A percentile compares a stretch with the other conserved stretches of the same genome.
Evolutionary conservation across 2,888 invertebrate genomes (phyloP).

Genomic region (Pterobdella sp.): DNA sequence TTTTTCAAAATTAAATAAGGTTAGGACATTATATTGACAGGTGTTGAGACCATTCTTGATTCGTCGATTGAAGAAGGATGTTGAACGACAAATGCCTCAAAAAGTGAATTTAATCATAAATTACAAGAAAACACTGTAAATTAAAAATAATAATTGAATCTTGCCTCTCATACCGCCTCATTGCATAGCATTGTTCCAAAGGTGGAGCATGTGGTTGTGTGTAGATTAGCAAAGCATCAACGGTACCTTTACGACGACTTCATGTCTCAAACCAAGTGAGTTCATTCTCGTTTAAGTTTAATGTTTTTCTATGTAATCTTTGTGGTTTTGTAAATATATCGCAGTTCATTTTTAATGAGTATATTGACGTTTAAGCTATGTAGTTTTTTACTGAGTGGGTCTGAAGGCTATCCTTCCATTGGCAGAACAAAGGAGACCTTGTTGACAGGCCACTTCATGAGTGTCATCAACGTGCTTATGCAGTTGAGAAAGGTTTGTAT

Average conservation of each 20-base stretch:
- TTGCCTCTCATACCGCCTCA: no score
- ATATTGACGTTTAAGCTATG: neutral
- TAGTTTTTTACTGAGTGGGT: neutral
- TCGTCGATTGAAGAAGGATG: slow-evolving; percentile 92
- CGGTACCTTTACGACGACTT: slow-evolving; percentile 96
- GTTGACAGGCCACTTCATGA: slow-evolving; percentile 80
- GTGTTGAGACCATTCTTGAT: slow-evolving; percentile 89
- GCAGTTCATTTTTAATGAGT: no score
- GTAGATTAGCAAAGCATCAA: slow-evolving; percentile 78
- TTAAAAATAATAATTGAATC: no score
- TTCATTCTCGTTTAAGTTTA: neutral
- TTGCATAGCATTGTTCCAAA: no score
- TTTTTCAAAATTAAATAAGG: neutral
- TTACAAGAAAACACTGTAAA: no score
- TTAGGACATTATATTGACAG: slow-evolving; percentile 49
- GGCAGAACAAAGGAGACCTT: slow-evolving; percentile 82
- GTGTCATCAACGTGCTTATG: slow-evolving; percentile 94
- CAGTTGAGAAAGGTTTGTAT: slow-evolving; percentile 96
- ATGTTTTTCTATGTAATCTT: neutral
- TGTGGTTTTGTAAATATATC: no score
- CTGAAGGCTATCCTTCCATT: slow-evolving; percentile 11
- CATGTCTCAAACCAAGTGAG: slow-evolving; percentile 81
- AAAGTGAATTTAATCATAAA: no score
- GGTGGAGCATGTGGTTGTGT: slow-evolving; percentile 51
- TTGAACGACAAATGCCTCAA: slow-evolving; percentile 93